Evolutionary conservation across 2,797 vertebrate genomes (phyloP).

Genomic region (Propithecus perrieri): DNA sequence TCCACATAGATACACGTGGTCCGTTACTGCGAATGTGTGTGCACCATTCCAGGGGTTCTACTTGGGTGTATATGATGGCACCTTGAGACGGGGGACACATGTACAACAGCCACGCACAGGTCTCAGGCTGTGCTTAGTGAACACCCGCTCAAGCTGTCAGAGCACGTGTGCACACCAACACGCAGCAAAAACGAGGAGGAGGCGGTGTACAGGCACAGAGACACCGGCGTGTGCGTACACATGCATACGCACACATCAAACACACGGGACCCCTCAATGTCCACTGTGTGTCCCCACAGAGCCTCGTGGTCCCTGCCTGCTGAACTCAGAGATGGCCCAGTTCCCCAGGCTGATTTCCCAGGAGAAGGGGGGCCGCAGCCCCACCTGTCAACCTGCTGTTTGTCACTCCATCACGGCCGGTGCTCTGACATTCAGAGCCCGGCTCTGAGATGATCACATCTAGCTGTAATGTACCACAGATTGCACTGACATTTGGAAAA

Average conservation of each 20-base stretch:
- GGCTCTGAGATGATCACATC: conserved; percentile 81
- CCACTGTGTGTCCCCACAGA: not conserved
- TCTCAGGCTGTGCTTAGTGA: not conserved
- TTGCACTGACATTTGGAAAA: conserved; percentile 87
- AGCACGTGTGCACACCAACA: accelerated
- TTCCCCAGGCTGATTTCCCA: conserved; percentile 76
- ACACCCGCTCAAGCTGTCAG: not conserved
- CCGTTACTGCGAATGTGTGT: accelerated
- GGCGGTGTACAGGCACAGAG: not conserved
- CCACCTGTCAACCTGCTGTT: conserved; percentile 80
- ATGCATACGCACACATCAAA: accelerated
- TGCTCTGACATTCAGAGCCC: conserved; percentile 85
- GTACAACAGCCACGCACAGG: not conserved
- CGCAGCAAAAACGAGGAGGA: not conserved
- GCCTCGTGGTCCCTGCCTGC: conserved; percentile 67
- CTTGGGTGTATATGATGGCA: accelerated
- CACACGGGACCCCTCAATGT: not conserved
- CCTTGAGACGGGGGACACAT: not conserved
- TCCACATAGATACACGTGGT: accelerated
- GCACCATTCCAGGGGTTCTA: not conserved
- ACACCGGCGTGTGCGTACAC: accelerated
- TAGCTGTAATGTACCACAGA: conserved; percentile 84
- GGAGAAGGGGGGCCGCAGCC: conserved; percentile 60
- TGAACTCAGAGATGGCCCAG: conserved; percentile 70
- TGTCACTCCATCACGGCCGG: conserved; percentile 80